phyloP scores from a whole-genome alignment of 2,888 invertebrate genomes.

The Scrobipalpa costella region DNA sequence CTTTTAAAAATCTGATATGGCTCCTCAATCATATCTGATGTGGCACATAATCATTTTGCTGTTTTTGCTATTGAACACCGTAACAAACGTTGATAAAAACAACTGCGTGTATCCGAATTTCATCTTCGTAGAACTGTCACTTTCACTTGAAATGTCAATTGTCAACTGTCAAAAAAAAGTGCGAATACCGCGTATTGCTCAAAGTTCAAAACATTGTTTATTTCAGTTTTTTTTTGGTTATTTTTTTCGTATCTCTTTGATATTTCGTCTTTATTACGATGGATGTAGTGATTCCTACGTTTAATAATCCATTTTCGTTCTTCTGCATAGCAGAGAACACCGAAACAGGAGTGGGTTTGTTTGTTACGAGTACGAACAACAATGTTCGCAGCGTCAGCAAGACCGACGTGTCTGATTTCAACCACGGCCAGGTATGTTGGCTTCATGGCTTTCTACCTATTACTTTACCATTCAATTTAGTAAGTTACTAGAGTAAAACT shows the following conservation, averaged over 20 bases:
- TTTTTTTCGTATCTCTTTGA: background rate
- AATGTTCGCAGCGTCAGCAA: slow-evolving; percentile 2
- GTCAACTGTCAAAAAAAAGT: background rate
- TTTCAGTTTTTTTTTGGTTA: background rate
- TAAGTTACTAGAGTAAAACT: no score
- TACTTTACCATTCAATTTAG: no score
- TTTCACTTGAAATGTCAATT: no score
- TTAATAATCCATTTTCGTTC: slow-evolving; percentile 57
- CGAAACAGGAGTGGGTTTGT: no score
- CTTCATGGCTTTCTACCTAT: background rate
- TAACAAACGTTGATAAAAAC: no score
- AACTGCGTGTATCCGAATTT: background rate
- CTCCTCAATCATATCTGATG: no score
- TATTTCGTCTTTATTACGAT: no score
- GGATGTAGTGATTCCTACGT: slow-evolving; percentile 49
- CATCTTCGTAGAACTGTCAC: no score
- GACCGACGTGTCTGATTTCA: slow-evolving; percentile 36
- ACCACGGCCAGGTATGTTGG: slow-evolving; percentile 60
- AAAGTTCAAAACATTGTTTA: background rate
- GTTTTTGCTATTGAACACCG: no score
- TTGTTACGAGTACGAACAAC: background rate
- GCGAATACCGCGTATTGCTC: background rate
- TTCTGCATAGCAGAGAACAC: slow-evolving; percentile 47
- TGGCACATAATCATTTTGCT: no score
- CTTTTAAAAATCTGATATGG: no score